Evolutionary conservation across 2,888 invertebrate genomes (phyloP), one percentile per base, ranked within the genome.

Genomic region (Thysanoteuthis rhombus): DNA sequence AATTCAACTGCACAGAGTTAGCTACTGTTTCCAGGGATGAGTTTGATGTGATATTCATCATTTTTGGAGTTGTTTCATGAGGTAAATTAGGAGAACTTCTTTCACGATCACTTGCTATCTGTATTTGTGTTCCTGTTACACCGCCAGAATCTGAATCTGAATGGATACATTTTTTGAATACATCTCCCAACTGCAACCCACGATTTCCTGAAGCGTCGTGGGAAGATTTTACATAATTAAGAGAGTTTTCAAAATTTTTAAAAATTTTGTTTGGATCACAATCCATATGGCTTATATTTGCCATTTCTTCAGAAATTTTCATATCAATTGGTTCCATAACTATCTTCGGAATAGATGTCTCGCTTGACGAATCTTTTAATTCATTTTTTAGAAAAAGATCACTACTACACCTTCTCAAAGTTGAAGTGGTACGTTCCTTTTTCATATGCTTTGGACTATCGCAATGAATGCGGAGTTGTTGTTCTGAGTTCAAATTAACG

Each of bases 381-480:
- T n/a, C n/a, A n/a, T n/a, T n/a, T n/a, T n/a, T n/a, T n/a, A n/a
- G n/a, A n/a, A n/a, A n/a, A n/a, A n/a, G n/a, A n/a, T n/a, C n/a
- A n/a, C n/a, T n/a, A 28, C 42, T 39, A 28, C 32, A 28, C 42
- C 45, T 28, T 38, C 28, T 8, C 90, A 42, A 12, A 16, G 42
- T 16, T 42, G 42, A 16, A 42, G 8, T 42, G 16, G 93, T 94
- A 42, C 94, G 94, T n/a, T 90, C 93, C 91, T 94, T 94, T 38
- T 93, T 94, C 47, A 92, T 94, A 93, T 95, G 95, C 38, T 94
- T 95, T 25, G 95, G 94, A 47, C 95, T 95, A 16, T 94, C 90
- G n/a, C 95, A 93, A 93, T 96, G 96, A 19, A 94, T 94, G 16
- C 93, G 39, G 12, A 95, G 93, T 92, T 96, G 95, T 93, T 95